Conservation (phyloP, 2,888 invertebrate species). For the Falcaria lacertinaria region DNA sequence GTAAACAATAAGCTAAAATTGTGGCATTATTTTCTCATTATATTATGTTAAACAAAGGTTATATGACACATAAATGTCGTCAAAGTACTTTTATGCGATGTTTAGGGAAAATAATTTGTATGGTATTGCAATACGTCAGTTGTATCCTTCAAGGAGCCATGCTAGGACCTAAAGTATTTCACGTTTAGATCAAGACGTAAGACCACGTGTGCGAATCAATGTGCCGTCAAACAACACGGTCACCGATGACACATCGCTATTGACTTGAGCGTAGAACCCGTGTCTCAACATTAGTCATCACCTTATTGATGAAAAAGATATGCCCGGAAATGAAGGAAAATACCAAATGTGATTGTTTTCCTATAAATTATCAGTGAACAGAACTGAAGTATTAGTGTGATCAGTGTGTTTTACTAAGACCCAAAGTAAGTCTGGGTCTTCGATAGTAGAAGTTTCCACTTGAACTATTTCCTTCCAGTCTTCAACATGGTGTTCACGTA, state of each 20-base stretch:
- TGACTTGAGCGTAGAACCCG: conserved; percentile 12
- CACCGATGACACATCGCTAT: conserved; percentile 16
- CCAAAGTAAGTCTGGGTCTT: too few relatives aligned
- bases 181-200: conserved; percentile 8
- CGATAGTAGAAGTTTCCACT: too few relatives aligned
- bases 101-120: not conserved
- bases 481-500: too few relatives aligned
- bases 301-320: conserved; percentile 6
- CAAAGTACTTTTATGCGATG: not conserved
- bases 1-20: not conserved
- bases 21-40: not conserved
- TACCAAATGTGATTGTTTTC: conserved; percentile 11
- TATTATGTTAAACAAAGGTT: not conserved
- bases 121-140: not conserved
- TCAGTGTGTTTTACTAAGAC: too few relatives aligned
- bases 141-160: conserved; percentile 9
- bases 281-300: conserved; percentile 13
- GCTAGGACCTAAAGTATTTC: conserved; percentile 13
- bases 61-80: not conserved
- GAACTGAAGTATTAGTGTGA: too few relatives aligned
- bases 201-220: conserved; percentile 11
- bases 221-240: conserved; percentile 10
- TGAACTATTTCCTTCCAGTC: too few relatives aligned
- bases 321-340: conserved; percentile 16
- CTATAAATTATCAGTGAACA: too few relatives aligned